Evolutionary conservation across 2,113 vertebrate genomes (phyloP).

Genomic region (Bubo bubo): DNA sequence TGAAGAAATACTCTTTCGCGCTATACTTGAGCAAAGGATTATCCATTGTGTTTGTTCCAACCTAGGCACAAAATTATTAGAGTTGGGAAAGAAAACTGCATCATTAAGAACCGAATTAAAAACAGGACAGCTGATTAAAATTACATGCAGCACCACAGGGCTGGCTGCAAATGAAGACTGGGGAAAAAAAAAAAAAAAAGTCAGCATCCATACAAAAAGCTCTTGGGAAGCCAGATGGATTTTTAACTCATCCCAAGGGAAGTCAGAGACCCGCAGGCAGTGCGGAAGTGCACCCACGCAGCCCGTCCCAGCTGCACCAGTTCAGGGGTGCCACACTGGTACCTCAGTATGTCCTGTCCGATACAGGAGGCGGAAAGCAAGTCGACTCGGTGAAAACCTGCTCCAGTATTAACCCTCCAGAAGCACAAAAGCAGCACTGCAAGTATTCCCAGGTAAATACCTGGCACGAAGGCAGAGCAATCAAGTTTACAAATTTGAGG

Average conservation of each 20-base stretch:
- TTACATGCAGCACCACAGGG: fast-evolving
- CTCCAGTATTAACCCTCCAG: neutral
- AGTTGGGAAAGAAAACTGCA: neutral
- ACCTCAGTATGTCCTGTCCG: fast-evolving
- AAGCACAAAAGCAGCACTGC: neutral
- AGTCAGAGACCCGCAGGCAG: too few species aligned
- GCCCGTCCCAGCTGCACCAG: neutral
- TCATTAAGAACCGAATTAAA: neutral
- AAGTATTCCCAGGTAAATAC: neutral
- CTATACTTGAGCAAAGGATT: conserved; percentile 96
- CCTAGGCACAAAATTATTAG: conserved; percentile 62
- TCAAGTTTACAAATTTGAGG: fast-evolving
- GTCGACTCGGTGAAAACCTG: neutral
- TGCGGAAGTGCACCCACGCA: fast-evolving
- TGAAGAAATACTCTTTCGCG: conserved; percentile 99
- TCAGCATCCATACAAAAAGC: fast-evolving
- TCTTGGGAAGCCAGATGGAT: neutral
- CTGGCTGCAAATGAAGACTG: fast-evolving
- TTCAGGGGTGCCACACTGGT: neutral
- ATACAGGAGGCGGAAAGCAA: neutral
- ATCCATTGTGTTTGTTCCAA: conserved; percentile 96
- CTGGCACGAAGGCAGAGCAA: neutral
- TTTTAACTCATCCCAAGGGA: neutral
- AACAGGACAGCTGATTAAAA: neutral
- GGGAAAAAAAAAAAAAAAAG: neutral